These are phyloP conservation scores for Penaeus indicus DNA, from an alignment of 1,140 invertebrate genomes.

Conservation along the genomic window DNA sequence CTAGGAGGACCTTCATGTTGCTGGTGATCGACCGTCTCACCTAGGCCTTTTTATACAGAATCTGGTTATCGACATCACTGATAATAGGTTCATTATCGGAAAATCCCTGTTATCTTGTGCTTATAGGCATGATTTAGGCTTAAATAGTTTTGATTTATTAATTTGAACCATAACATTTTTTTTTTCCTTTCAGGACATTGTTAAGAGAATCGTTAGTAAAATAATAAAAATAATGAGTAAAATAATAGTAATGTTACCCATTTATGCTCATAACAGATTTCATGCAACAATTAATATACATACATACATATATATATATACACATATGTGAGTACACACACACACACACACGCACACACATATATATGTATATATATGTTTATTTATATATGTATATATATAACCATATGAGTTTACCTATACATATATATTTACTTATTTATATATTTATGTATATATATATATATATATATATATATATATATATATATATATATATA, in stretches of 20 bases:
- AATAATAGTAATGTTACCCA: no score
- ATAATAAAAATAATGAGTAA: no score
- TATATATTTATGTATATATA: background rate
- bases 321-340: no score
- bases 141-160: background rate
- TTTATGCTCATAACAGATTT: no score
- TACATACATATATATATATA: no score
- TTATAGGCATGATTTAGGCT: background rate
- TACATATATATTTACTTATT: slow-evolving; percentile 32
- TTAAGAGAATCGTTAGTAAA: no score
- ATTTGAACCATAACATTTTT: background rate
- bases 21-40: slow-evolving; percentile 96
- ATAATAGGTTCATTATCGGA: background rate
- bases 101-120: background rate
- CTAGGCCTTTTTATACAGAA: slow-evolving; percentile 81
- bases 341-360: no score
- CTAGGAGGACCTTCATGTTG: slow-evolving; percentile 92
- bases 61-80: background rate
- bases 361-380: no score
- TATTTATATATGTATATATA: background rate
- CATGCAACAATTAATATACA: no score
- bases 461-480: no score
- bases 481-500: no score
- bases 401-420: no score
- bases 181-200: background rate